Percentiles rank a stretch among this genome's conserved stretches.
Conservation (phyloP, 2,888 invertebrate genomes). For the Antitype chi region DNA sequence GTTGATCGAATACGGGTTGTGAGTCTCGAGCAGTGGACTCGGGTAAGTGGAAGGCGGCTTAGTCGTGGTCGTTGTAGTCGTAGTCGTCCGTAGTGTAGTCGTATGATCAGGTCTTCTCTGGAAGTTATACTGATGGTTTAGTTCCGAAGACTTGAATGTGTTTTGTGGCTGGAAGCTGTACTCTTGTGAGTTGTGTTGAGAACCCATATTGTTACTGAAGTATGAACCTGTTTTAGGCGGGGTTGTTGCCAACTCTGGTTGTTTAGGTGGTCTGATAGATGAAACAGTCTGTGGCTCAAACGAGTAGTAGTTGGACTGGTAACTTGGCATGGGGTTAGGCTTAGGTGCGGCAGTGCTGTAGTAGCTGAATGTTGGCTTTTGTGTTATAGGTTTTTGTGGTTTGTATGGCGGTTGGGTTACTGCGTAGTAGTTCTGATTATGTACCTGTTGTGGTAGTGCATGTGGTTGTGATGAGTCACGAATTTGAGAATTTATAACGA, state of each 20-base stretch:
- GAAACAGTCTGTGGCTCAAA: constrained; percentile 86
- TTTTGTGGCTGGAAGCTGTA: constrained; percentile 75
- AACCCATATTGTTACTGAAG: constrained; percentile 76
- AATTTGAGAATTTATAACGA: constrained; percentile 92
- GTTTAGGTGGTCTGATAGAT: constrained; percentile 76
- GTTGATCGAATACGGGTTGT: constrained; percentile 88
- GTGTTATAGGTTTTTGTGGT: constrained; percentile 81
- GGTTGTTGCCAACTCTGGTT: constrained; percentile 69
- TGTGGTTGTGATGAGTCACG: constrained; percentile 74
- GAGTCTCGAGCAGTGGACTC: constrained; percentile 85
- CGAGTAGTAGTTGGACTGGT: constrained; percentile 83
- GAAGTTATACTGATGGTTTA: constrained; percentile 72
- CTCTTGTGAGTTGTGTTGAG: constrained; percentile 77
- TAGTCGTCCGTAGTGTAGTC: constrained; percentile 74
- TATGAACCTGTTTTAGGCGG: constrained; percentile 79
- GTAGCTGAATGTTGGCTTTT: constrained; percentile 84
- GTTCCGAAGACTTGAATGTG: constrained; percentile 69
- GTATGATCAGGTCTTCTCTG: constrained; percentile 74
- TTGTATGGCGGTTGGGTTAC: constrained; percentile 69
- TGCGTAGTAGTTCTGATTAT: constrained; percentile 70
- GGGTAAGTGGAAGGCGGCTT: constrained; percentile 82
- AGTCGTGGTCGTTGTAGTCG: constrained; percentile 78
- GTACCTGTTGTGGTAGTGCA: constrained; percentile 56
- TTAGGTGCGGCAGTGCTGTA: constrained; percentile 85
- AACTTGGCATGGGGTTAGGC: constrained; percentile 71